Evolutionary conservation across 2,888 invertebrate genomes (phyloP).

Genomic region (Synanthedon tipuliformis): DNA sequence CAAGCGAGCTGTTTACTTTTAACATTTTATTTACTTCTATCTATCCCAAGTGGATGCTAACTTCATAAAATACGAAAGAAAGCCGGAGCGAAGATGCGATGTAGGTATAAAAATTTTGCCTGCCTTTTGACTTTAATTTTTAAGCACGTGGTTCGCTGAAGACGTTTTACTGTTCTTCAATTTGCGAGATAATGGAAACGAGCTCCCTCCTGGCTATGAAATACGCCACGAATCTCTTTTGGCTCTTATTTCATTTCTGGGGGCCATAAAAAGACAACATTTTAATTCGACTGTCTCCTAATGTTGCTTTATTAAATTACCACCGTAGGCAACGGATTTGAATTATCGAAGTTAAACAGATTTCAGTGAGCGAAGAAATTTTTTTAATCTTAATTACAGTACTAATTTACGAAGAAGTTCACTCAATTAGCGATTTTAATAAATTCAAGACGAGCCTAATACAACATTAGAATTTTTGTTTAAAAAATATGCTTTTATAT

Average conservation of each 20-base stretch:
- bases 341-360: too few species aligned
- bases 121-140: neutral
- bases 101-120: neutral
- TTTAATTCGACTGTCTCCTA: too few species aligned
- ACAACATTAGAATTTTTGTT: too few species aligned
- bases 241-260: neutral
- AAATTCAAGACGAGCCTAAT: too few species aligned
- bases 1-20: neutral
- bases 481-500: too few species aligned
- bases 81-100: neutral
- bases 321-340: too few species aligned
- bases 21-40: neutral
- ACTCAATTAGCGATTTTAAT: too few species aligned
- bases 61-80: neutral
- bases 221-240: neutral
- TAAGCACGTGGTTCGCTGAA: neutral
- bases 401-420: too few species aligned
- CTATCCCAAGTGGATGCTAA: neutral
- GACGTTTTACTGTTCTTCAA: constrained; percentile 4
- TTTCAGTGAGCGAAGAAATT: too few species aligned
- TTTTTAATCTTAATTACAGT: too few species aligned
- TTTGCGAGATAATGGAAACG: constrained; percentile 4
- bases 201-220: neutral
- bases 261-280: neutral
- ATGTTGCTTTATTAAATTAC: too few species aligned